A percentile compares a stretch with the other conserved stretches of the same genome.
Evolutionary conservation across 2,113 vertebrate species (phyloP).

Genomic region (Gnathonemus echidnorhynchus): DNA sequence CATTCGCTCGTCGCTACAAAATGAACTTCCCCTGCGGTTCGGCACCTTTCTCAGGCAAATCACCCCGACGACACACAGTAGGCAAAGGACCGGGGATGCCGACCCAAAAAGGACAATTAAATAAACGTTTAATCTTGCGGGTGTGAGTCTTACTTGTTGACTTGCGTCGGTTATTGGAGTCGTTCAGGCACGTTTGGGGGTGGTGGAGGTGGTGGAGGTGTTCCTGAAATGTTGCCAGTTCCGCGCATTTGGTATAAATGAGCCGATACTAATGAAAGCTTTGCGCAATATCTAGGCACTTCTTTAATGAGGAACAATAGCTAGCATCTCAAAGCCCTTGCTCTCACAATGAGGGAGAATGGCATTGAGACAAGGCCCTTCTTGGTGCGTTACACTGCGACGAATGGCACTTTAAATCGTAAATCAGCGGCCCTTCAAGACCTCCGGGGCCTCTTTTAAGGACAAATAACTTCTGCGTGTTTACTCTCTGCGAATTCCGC

Average conservation of each 20-base stretch:
- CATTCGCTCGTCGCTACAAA: not conserved
- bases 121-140: not conserved
- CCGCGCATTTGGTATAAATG: conserved; percentile 39
- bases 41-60: not conserved
- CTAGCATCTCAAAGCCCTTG: not conserved
- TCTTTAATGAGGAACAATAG: conserved; percentile 8
- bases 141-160: not conserved
- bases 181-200: not conserved
- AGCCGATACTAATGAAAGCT: conserved; percentile 37
- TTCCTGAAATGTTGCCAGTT: conserved; percentile 29
- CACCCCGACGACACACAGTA: not conserved
- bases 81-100: not conserved
- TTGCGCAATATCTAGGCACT: conserved; percentile 32
- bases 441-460: not conserved
- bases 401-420: conserved; percentile 9
- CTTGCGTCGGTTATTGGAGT: not conserved
- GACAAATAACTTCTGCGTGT: conserved; percentile 2
- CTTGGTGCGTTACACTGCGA: not conserved
- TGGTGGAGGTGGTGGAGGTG: not conserved
- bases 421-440: conserved; percentile 6
- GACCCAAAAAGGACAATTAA: not conserved
- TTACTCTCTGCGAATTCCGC: not conserved
- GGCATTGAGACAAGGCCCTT: not conserved
- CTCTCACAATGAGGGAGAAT: not conserved
- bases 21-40: not conserved